Percentiles rank a stretch among this genome's conserved stretches.
Evolutionary conservation across 2,888 invertebrate genomes (phyloP).

Genomic region (Adelphocoris suturalis): DNA sequence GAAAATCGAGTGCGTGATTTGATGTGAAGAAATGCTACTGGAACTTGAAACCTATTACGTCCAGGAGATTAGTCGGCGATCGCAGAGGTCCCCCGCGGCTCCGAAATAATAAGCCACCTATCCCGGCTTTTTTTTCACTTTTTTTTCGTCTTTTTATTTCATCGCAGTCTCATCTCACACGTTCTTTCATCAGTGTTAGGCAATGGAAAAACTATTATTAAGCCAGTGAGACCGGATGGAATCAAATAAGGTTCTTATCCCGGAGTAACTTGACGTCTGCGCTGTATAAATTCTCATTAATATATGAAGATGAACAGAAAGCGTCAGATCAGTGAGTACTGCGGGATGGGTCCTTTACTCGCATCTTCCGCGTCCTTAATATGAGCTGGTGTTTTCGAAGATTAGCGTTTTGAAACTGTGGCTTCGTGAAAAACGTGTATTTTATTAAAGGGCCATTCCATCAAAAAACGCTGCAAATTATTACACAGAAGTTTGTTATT

Average conservation of each 20-base stretch:
- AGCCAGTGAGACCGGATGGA: conserved; percentile 19
- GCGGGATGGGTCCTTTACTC: too few relatives aligned
- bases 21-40: conserved; percentile 70
- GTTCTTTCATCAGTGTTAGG: conserved; percentile 52
- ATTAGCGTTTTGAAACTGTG: too few relatives aligned
- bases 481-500: too few relatives aligned
- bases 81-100: conserved; percentile 60
- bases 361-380: too few relatives aligned
- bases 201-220: conserved; percentile 55
- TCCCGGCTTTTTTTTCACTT: background rate
- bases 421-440: too few relatives aligned
- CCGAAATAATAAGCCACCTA: conserved; percentile 60
- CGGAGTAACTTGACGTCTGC: background rate
- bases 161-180: conserved; percentile 47
- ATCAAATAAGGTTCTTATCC: conserved; percentile 5
- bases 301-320: too few relatives aligned
- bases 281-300: too few relatives aligned
- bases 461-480: too few relatives aligned
- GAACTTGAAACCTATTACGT: conserved; percentile 66
- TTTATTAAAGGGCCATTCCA: too few relatives aligned
- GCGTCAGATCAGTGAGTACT: too few relatives aligned
- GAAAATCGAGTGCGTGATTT: conserved; percentile 60
- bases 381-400: too few relatives aligned
- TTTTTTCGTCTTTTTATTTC: conserved; percentile 3
- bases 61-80: conserved; percentile 63